phyloP scores from a whole-genome alignment of 2,888 invertebrate species.

The Rhaphigaster nebulosa region DNA sequence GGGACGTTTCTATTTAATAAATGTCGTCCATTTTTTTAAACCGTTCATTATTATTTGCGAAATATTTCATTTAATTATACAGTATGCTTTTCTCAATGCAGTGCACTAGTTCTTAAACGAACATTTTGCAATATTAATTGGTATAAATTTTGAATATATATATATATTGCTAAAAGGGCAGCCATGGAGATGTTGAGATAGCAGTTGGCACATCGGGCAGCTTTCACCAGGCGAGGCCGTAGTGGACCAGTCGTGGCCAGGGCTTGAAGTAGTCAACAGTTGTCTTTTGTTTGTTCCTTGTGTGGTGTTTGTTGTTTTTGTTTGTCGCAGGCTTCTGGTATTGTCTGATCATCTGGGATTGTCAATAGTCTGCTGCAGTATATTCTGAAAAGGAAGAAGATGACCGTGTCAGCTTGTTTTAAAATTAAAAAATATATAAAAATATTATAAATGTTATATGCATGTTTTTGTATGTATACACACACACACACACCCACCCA shows the following conservation, averaged over 20 bases:
- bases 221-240: neutral
- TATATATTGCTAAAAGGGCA: neutral
- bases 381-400: neutral
- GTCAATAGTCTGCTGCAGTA: neutral
- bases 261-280: neutral
- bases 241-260: neutral
- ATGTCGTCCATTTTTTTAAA: too few relatives aligned
- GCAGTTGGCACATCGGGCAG: neutral
- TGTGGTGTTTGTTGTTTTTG: slow-evolving; percentile 20
- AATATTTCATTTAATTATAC: too few relatives aligned
- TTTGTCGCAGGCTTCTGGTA: neutral
- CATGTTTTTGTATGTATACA: too few relatives aligned
- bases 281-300: neutral
- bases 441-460: too few relatives aligned
- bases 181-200: neutral
- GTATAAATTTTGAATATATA: neutral
- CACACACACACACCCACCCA: too few relatives aligned
- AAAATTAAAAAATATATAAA: neutral
- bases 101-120: too few relatives aligned
- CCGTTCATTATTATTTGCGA: too few relatives aligned
- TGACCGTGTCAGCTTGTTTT: neutral
- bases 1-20: too few relatives aligned
- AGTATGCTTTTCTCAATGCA: too few relatives aligned
- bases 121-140: too few relatives aligned
- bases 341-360: neutral